Evolutionary conservation across 1,140 invertebrate genomes (phyloP), one percentile per base, ranked within the genome.

Genomic region (Diorhabda carinulata): DNA sequence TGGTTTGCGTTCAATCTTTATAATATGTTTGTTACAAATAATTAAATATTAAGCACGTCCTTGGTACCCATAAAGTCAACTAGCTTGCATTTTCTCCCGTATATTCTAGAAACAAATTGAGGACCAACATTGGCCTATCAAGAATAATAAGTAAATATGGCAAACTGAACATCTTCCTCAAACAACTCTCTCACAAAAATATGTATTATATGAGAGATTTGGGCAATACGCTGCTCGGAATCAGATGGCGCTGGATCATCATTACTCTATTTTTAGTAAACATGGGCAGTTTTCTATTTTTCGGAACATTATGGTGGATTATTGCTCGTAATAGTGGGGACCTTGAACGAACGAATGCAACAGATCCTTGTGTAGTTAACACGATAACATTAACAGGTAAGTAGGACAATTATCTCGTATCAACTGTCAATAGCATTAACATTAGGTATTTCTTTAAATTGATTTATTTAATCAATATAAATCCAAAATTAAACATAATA

Each of bases 231-330:
- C 79, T 88, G 69, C 83, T 88, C 74, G 84, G 87, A 72, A 82
- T 84, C 71, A 83, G 86, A 72, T 88, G 87, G 87, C 83, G 85
- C 5, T 88, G 86, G 75, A 83, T 87, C 62, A 76, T 87, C n/a
- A 76, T 84, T 3, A 73, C 86, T 64, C 84, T 87, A 76, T 72
- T 69, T 63, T 25, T 78, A 8, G 78, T 75, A 6, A 78, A 79
- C 59, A 71, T 73, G 40, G 66, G 69, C 4, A 73, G 70, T 57
- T 79, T 75, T 62, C 63, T 78, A 9, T 7, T 74, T 9, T 79
- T 78, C 57, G 75, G 74, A 42, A 64, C 64, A 10, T 56, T 77
- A 4, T 79, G 77, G 76, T 75, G 77, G 73, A 66, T 71, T 60
- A 45, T 78, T 40, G 76, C 77, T 43, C 52, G 66, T 25, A 45